These are phyloP conservation scores for Syrista parreyssii DNA, from an alignment of 2,888 invertebrate species.

Conservation along the genomic window DNA sequence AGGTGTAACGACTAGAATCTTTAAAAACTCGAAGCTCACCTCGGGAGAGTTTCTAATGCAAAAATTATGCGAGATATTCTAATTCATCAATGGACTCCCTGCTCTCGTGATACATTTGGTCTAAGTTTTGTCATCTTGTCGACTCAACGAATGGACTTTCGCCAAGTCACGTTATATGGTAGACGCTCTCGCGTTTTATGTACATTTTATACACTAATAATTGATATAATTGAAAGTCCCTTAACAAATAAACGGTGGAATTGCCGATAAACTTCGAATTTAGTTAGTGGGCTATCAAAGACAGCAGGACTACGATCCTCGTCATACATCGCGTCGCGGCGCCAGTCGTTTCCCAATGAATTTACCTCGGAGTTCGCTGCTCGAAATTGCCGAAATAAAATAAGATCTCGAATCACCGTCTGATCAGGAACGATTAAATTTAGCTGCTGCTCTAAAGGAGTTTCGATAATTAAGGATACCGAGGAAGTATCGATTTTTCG, in stretches of 20 bases:
- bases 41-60: neutral
- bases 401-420: neutral
- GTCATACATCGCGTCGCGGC: neutral
- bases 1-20: neutral
- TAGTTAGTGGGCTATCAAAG: neutral
- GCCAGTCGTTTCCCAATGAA: neutral
- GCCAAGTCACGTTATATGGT: neutral
- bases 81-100: neutral
- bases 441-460: conserved; percentile 6
- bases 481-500: neutral
- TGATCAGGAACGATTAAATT: conserved; percentile 14
- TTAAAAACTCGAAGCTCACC: neutral
- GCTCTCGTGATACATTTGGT: conserved; percentile 12
- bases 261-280: neutral
- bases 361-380: neutral
- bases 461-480: neutral
- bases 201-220: conserved; percentile 33
- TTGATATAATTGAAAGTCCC: conserved; percentile 19
- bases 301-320: neutral
- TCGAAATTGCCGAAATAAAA: neutral
- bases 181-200: conserved; percentile 13
- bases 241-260: neutral
- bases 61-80: neutral
- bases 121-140: neutral
- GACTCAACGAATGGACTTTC: neutral